phyloP scores from a whole-genome alignment of 2,797 vertebrate species.

The Austrolebias charrua region DNA sequence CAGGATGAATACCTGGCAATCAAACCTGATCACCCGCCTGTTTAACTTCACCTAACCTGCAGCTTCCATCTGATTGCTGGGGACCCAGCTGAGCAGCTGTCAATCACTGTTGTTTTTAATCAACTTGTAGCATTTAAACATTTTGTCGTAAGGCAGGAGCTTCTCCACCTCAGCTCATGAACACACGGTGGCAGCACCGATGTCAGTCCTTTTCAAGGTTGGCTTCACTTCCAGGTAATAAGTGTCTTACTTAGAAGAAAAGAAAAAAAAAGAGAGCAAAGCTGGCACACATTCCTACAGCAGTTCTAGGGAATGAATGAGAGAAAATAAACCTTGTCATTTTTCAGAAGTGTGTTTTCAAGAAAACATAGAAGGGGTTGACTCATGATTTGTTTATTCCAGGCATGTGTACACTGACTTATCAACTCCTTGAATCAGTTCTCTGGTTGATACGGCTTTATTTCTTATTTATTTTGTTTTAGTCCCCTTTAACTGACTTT shows the following conservation, averaged over 20 bases:
- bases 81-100: neutral
- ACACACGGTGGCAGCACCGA: neutral
- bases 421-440: too few relatives aligned
- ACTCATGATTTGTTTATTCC: neutral
- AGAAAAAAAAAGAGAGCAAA: too few relatives aligned
- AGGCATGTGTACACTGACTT: too few relatives aligned
- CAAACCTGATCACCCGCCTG: neutral
- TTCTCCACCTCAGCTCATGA: too few relatives aligned
- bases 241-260: too few relatives aligned
- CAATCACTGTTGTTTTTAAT: neutral
- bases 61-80: neutral
- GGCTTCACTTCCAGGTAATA: too few relatives aligned
- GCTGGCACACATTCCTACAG: too few relatives aligned
- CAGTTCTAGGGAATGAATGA: too few relatives aligned
- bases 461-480: neutral
- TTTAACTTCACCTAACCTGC: neutral
- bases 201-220: neutral
- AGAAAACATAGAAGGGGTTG: neutral
- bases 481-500: too few relatives aligned
- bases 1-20: neutral
- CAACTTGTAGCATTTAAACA: neutral
- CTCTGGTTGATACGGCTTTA: too few relatives aligned
- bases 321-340: neutral
- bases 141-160: too few relatives aligned
- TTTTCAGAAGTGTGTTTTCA: neutral